These are phyloP conservation scores for Yponomeuta evonymella DNA, from an alignment of 2,888 invertebrate species.

Conservation along the genomic window DNA sequence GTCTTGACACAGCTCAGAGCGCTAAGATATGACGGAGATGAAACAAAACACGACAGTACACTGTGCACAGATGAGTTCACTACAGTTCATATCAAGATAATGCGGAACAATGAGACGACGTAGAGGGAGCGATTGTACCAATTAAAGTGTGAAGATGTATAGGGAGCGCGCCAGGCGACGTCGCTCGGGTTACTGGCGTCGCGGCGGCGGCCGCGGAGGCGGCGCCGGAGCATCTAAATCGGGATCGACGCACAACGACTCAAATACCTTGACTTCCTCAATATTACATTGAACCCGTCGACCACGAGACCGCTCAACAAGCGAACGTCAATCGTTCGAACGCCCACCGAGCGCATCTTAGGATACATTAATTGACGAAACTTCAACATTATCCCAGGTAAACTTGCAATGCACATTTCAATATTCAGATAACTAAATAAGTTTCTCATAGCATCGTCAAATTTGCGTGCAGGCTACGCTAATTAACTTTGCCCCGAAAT, in stretches of 20 bases:
- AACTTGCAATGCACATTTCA: background rate
- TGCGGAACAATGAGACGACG: constrained; percentile 7
- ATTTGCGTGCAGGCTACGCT: too few species aligned
- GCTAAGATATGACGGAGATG: background rate
- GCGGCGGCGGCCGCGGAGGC: constrained; percentile 58
- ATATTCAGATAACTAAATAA: background rate
- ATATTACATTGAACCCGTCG: constrained; percentile 75
- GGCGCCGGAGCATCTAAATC: constrained; percentile 74
- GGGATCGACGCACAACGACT: constrained; percentile 74
- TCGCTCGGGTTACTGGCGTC: constrained; percentile 71
- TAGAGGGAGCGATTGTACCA: constrained; percentile 38
- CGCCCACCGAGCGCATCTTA: constrained; percentile 53
- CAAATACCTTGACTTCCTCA: constrained; percentile 77
- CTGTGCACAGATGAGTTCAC: background rate
- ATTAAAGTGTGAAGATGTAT: constrained; percentile 36
- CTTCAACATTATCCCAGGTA: background rate
- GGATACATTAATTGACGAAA: constrained; percentile 8
- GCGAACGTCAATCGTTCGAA: constrained; percentile 61
- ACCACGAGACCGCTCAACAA: constrained; percentile 65
- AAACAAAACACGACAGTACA: background rate
- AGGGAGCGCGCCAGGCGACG: constrained; percentile 64
- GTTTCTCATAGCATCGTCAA: too few species aligned
- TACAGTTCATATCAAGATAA: constrained; percentile 6
- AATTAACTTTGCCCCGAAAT: background rate
- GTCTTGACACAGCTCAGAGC: background rate